These are phyloP conservation scores for Pedetes capensis DNA, from an alignment of 2,113 vertebrate species.

Conservation along the genomic window DNA sequence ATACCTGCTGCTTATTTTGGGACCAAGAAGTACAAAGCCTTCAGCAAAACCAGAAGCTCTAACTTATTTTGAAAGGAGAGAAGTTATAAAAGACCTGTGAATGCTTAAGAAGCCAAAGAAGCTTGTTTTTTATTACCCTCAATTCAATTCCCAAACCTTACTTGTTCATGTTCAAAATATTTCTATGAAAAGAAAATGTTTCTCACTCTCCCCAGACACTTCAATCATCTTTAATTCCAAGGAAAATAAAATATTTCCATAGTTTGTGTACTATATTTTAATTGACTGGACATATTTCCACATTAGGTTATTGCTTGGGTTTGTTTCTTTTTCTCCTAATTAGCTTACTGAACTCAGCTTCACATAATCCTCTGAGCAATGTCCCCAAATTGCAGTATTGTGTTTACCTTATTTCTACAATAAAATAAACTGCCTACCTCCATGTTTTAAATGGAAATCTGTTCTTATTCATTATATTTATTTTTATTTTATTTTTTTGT, in stretches of 20 bases:
- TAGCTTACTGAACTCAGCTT: background rate
- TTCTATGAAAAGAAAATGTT: background rate
- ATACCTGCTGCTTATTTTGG: background rate
- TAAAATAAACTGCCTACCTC: background rate
- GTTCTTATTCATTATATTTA: background rate
- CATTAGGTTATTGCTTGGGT: background rate
- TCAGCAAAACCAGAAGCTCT: background rate
- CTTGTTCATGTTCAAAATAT: background rate
- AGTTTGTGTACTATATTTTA: background rate
- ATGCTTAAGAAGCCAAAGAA: background rate
- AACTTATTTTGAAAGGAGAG: slow-evolving; percentile 26
- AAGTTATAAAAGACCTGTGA: background rate
- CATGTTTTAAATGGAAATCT: background rate
- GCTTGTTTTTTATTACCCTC: background rate
- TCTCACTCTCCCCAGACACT: background rate
- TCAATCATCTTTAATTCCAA: background rate
- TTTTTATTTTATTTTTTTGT: no score
- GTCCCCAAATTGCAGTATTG: background rate
- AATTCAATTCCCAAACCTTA: background rate
- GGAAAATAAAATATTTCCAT: background rate
- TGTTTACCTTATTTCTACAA: background rate
- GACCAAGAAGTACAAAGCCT: background rate
- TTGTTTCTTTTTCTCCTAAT: background rate
- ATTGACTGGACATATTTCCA: background rate
- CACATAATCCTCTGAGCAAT: background rate